These are phyloP conservation scores for Cottoperca gobio DNA, from an alignment of 2,797 vertebrate species.

Conservation along the genomic window DNA sequence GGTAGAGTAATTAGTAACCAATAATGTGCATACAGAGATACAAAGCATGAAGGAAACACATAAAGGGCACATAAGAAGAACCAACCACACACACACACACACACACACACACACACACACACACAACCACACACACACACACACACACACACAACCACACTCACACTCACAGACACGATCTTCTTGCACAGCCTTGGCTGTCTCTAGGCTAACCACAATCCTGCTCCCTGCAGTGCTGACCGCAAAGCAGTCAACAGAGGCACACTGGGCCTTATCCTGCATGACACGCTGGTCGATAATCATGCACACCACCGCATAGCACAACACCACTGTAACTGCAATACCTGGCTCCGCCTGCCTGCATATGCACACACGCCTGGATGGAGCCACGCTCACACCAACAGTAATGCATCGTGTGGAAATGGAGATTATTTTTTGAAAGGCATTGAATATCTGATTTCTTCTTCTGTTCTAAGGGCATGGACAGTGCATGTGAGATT, in stretches of 20 bases:
- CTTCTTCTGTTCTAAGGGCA: background rate
- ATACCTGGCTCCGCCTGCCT: constrained; percentile 71
- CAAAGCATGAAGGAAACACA: constrained; percentile 33
- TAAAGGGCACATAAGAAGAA: constrained; percentile 39
- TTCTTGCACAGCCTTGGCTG: constrained; percentile 81
- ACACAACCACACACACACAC: constrained; percentile 2
- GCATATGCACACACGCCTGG: constrained; percentile 68
- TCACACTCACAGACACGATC: constrained; percentile 71
- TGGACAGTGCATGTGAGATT: background rate
- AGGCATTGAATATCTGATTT: constrained; percentile 7
- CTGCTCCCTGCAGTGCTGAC: constrained; percentile 85
- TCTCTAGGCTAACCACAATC: constrained; percentile 84
- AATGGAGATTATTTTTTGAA: constrained; percentile 34
- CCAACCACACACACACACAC: background rate
- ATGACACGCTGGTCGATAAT: constrained; percentile 86
- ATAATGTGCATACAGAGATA: constrained; percentile 4
- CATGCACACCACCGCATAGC: constrained; percentile 76
- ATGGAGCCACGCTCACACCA: constrained; percentile 53
- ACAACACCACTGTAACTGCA: constrained; percentile 77
- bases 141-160: constrained; percentile 23
- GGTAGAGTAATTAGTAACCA: background rate
- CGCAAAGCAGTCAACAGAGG: constrained; percentile 89
- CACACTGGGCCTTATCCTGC: constrained; percentile 81
- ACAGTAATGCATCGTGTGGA: constrained; percentile 30
- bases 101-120: constrained; percentile 8